Evolutionary conservation across 35 echinoderm and acorn worm genomes (phyloP).

Genomic region (Heliocidaris erythrogramma): DNA sequence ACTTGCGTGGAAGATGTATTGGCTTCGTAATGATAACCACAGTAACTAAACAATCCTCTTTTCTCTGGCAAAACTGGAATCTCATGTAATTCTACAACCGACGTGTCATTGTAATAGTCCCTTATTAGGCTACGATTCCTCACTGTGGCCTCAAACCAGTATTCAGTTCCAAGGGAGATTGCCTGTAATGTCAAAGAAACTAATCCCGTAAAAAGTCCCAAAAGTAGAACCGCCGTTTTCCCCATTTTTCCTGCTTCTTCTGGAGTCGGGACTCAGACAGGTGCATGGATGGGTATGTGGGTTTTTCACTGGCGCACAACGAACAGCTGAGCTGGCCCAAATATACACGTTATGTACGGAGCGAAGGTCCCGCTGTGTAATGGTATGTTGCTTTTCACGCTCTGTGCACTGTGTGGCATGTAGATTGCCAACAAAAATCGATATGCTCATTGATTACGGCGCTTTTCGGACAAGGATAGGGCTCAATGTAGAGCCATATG

Average conservation of each 20-base stretch:
- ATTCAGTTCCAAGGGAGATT: conserved; percentile 39
- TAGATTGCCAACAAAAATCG: conserved; percentile 37
- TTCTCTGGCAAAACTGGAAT: conserved; percentile 30
- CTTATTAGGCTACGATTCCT: background rate
- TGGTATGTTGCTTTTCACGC: conserved; percentile 39
- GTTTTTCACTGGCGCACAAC: background rate
- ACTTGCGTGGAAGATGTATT: conserved; percentile 44
- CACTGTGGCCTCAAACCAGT: conserved; percentile 33
- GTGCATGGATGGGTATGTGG: background rate
- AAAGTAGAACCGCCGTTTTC: conserved; percentile 46
- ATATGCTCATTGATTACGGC: conserved; percentile 24
- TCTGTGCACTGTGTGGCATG: conserved; percentile 41
- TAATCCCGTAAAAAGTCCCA: conserved; percentile 46
- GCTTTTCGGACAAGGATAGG: background rate
- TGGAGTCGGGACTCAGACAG: conserved; percentile 14
- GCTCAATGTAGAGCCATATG: background rate
- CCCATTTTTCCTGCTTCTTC: conserved; percentile 24
- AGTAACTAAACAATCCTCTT: conserved; percentile 34
- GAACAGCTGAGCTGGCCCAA: background rate
- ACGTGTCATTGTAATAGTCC: conserved; percentile 35
- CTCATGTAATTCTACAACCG: background rate
- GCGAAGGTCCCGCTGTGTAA: conserved; percentile 41
- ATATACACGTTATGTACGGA: background rate
- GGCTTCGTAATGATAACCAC: conserved; percentile 42
- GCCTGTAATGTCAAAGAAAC: conserved; percentile 17